Conservation (phyloP, 2,797 vertebrate genomes). For the Lepilemur ruficaudatus region DNA sequence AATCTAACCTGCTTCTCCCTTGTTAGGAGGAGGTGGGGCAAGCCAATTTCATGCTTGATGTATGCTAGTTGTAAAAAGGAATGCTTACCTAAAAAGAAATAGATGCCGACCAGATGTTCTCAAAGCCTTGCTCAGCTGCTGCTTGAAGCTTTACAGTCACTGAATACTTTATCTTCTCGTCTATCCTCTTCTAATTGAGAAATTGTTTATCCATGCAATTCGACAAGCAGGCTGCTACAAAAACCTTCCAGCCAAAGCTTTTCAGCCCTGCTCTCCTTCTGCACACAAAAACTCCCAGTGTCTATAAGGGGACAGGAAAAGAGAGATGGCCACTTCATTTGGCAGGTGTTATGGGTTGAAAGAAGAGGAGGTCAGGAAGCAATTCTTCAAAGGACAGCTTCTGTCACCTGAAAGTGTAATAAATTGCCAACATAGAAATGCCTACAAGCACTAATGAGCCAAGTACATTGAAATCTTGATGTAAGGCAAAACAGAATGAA, state of each 20-base stretch:
- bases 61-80: slow-evolving; percentile 67
- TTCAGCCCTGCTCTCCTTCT: slow-evolving; percentile 51
- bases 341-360: slow-evolving; percentile 58
- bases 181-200: slow-evolving; percentile 78
- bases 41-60: slow-evolving; percentile 71
- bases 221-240: slow-evolving; percentile 50
- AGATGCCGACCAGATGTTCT: slow-evolving; percentile 74
- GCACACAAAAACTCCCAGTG: slow-evolving; percentile 56
- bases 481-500: slow-evolving; percentile 53
- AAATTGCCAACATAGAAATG: slow-evolving; percentile 65
- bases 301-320: slow-evolving; percentile 9
- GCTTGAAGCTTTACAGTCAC: slow-evolving; percentile 60
- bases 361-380: slow-evolving; percentile 64
- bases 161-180: slow-evolving; percentile 69
- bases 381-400: slow-evolving; percentile 63
- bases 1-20: slow-evolving; percentile 51
- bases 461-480: slow-evolving; percentile 51
- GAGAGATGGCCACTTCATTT: slow-evolving; percentile 25
- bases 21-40: slow-evolving; percentile 22
- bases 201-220: slow-evolving; percentile 76
- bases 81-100: slow-evolving; percentile 75
- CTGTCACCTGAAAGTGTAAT: slow-evolving; percentile 59
- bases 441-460: slow-evolving; percentile 68
- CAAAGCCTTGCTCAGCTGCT: slow-evolving; percentile 68
- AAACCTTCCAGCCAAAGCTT: slow-evolving; percentile 64